phyloP scores from a whole-genome alignment of 2,113 vertebrate genomes.

The Odocoileus hemionus region DNA sequence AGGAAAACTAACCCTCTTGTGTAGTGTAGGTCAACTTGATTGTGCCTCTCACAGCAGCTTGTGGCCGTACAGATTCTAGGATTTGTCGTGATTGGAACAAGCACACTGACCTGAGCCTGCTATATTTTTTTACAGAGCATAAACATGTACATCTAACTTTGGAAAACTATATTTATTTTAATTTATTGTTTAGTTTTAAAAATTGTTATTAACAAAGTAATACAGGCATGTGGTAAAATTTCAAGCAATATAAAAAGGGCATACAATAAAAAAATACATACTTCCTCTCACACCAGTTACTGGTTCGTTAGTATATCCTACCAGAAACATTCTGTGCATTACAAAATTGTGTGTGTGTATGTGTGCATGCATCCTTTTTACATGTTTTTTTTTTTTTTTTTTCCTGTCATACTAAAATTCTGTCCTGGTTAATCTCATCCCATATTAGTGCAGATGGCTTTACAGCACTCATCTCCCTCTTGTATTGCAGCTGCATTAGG shows the following conservation, averaged over 20 bases:
- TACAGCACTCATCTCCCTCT: neutral
- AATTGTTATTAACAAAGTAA: neutral
- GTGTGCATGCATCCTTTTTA: neutral
- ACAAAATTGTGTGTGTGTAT: neutral
- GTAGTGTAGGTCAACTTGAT: neutral
- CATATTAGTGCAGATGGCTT: neutral
- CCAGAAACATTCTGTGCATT: neutral
- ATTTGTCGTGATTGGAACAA: neutral
- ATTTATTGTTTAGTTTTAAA: neutral
- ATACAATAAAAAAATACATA: neutral
- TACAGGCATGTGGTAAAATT: neutral
- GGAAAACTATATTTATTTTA: neutral
- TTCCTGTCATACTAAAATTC: neutral
- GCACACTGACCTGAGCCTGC: neutral
- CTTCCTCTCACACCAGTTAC: neutral
- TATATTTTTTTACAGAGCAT: neutral
- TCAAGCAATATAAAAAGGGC: neutral
- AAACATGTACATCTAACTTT: neutral
- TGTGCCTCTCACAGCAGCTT: neutral
- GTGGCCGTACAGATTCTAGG: neutral
- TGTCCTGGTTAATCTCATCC: neutral
- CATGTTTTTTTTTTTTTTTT: neutral
- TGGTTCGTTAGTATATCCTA: neutral
- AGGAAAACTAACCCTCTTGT: neutral
- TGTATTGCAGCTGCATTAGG: neutral